Base-by-base conservation (phyloP, 2,113 vertebrate genomes). In the Panthera uncia region DNA sequence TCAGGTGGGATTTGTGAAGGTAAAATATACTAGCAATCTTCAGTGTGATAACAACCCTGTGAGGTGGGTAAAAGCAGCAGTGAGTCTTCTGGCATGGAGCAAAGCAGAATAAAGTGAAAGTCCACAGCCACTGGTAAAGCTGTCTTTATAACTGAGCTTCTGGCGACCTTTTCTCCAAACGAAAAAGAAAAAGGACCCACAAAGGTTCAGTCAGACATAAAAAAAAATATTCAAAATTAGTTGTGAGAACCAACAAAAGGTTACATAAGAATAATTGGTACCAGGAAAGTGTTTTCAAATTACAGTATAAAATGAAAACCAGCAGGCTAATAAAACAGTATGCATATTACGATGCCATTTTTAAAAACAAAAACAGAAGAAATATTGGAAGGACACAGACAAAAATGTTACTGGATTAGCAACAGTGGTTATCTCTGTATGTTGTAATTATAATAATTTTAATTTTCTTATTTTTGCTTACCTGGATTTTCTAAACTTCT, bases 201-300 rank as follows among this genome's bases (percentile, higher is more conserved):
- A 81, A 98, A 94, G 29, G 66, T 41, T 95, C n/a, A 76, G 73
- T 82, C 10, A 93, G 33, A 91, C 23, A 91, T 65, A 38, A 55
- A 94, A 81, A 38, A 45, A 91, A 89, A 84, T 61, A 87, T 21
- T 83, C 41, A 71, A 95, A 94, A 61, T 74, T 61, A 95, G 41
- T 61, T 95, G 5, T 73, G 25, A 89, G 36, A 95, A 84, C 25
- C 18, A 94, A 48, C 25, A 85, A 79, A 94, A 95, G 15, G 29
- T 61, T 76, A 80, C 16, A 50, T 31, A 84, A 79, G 33, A 94
- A 69, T 95, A 93, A 86, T 0, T 71, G 8, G 16, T 52, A 36
- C 27, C n/a, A 97, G 45, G 82, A 52, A 97, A 91, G 79, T 91
- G 61, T 82, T 94, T 94, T 61, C 57, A 95, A 97, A 31, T 89